Base-by-base conservation (phyloP, 1,140 invertebrate genomes). In the Arctopsyche grandis region DNA sequence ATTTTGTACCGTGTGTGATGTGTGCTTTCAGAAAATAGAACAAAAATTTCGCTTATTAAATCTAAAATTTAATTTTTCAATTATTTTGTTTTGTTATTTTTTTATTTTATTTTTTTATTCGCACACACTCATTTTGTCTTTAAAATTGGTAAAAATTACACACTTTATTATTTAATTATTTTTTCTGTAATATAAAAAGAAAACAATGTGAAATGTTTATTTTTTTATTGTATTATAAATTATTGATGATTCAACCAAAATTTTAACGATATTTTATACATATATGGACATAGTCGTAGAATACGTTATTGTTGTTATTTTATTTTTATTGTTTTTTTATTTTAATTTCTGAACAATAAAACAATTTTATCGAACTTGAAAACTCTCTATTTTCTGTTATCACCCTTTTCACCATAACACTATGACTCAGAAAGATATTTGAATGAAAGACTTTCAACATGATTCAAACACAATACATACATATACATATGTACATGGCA, bases 221-320 rank as follows among this genome's bases (percentile, higher is more conserved):
- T 38, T 38, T 38, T 38, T 38, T 38, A 4, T 38, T 38, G 29
- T 66, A 66, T 66, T 26, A 66, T 66, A 66, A 26, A 66, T 38
- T 38, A 38, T 38, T 38, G 29, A 38, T 7, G 29, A 80, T 38
- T 74, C 78, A 79, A 79, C 80, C 80, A 81, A 81, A 74, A 81
- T 81, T 71, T 66, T 79, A 75, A 81, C 44, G 60, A 73, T 75
- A 79, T 79, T 48, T 38, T 75, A 75, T 75, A 52, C 22, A 60
- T 75, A 63, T 29, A 82, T 80, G 70, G 78, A 80, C 79, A 81
- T 38, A 38, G 80, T 81, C 80, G 77, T 81, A 81, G 78, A 77
- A 78, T 26, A 78, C 81, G 81, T 82, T 82, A 82, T 82, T 82
- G 79, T 82, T 82, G 81, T 82, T 82, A 82, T 82, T 80, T 80